Evolutionary conservation across 2,888 invertebrate genomes (phyloP).

Genomic region (Apamea anceps): DNA sequence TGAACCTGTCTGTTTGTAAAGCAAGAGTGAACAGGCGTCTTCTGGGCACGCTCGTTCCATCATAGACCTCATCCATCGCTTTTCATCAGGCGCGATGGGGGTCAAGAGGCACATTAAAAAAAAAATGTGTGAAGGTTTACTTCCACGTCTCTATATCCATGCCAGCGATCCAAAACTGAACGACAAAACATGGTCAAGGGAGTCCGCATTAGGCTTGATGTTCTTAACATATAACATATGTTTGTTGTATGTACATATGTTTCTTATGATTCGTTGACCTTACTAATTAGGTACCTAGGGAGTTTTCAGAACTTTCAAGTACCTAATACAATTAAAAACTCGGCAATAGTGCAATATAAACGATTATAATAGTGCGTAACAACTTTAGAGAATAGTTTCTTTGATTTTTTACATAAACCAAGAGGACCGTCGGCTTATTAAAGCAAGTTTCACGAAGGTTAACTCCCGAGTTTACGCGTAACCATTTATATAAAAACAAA

Average conservation of each 20-base stretch:
- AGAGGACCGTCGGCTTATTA: background rate
- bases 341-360: background rate
- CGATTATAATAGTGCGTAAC: background rate
- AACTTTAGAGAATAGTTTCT: background rate
- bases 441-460: background rate
- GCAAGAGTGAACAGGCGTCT: too few relatives aligned
- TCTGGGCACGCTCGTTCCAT: too few relatives aligned
- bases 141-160: constrained; percentile 97
- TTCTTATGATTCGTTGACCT: too few relatives aligned
- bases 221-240: constrained; percentile 96
- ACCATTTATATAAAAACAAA: background rate
- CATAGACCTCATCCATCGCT: too few relatives aligned
- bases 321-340: background rate
- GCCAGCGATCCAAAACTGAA: constrained; percentile 96
- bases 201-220: constrained; percentile 96
- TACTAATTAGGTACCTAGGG: too few relatives aligned
- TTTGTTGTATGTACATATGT: too few relatives aligned
- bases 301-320: too few relatives aligned
- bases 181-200: constrained; percentile 97
- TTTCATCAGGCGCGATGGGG: too few relatives aligned
- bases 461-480: background rate
- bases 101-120: too few relatives aligned
- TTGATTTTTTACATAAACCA: background rate
- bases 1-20: too few relatives aligned
- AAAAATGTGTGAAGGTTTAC: constrained; percentile 93